phyloP scores from a whole-genome alignment of 2,797 vertebrate species.

The Sarcoramphus papa region DNA sequence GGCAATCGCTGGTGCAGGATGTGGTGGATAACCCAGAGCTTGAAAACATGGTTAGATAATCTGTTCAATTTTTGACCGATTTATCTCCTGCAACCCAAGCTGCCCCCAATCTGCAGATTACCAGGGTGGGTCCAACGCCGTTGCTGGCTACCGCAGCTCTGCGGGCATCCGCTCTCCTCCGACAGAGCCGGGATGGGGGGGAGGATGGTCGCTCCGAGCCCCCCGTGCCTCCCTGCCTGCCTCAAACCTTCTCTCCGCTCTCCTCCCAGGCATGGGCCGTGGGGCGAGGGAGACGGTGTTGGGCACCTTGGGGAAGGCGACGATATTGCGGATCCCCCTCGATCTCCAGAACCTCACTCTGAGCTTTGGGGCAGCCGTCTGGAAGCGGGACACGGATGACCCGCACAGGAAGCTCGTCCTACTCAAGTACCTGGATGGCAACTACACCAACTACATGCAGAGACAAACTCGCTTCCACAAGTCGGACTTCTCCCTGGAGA shows the following conservation, averaged over 20 bases:
- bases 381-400: background rate
- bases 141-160: rapidly evolving
- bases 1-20: background rate
- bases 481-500: background rate
- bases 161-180: rapidly evolving
- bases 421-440: background rate
- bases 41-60: rapidly evolving
- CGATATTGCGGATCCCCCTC: rapidly evolving
- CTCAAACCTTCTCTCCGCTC: background rate
- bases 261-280: background rate
- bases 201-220: rapidly evolving
- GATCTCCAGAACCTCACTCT: rapidly evolving
- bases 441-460: background rate
- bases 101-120: background rate
- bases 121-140: rapidly evolving
- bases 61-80: rapidly evolving
- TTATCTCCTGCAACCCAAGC: background rate
- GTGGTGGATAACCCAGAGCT: background rate
- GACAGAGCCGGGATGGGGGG: background rate
- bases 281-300: background rate
- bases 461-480: background rate
- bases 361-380: rapidly evolving
- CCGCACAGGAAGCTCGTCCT: background rate
- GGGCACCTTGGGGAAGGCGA: background rate
- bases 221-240: background rate